Conservation (phyloP, 2,888 invertebrate genomes). For the Tenthredo distinguenda region DNA sequence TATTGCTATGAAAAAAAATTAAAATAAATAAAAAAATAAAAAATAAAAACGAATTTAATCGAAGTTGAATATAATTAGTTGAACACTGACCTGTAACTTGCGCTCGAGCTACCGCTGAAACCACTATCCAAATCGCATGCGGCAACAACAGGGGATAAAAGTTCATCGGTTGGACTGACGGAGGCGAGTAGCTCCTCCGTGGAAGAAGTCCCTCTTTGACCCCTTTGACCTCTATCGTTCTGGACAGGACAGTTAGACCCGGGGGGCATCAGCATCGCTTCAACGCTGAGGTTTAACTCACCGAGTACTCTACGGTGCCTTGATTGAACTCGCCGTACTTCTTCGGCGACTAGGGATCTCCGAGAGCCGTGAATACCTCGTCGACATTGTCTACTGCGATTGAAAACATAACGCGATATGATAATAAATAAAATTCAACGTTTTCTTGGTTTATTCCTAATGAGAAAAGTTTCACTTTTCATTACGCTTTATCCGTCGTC, state of each 20-base stretch:
- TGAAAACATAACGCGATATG: background rate
- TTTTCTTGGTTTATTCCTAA: background rate
- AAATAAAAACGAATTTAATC: background rate
- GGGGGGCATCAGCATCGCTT: constrained; percentile 94
- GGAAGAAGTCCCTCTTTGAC: constrained; percentile 83
- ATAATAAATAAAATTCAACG: background rate
- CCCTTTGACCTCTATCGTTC: constrained; percentile 82
- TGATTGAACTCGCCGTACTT: constrained; percentile 90
- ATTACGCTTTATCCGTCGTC: background rate
- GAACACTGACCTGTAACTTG: constrained; percentile 82
- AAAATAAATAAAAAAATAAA: background rate
- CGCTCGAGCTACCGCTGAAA: constrained; percentile 91
- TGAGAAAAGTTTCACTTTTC: background rate
- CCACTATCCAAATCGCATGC: constrained; percentile 89
- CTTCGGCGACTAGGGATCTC: constrained; percentile 86
- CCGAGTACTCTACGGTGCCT: constrained; percentile 91
- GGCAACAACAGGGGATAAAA: constrained; percentile 85
- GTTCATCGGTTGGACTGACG: constrained; percentile 86
- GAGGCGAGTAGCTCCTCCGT: constrained; percentile 81
- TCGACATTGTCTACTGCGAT: constrained; percentile 72
- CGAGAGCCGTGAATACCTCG: constrained; percentile 71
- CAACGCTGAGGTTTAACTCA: constrained; percentile 92
- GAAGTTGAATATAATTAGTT: constrained; percentile 1
- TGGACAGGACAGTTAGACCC: constrained; percentile 80
- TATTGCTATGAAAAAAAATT: background rate